Base-by-base conservation (phyloP, 2,888 invertebrate genomes). In the Dryomyza anilis region DNA sequence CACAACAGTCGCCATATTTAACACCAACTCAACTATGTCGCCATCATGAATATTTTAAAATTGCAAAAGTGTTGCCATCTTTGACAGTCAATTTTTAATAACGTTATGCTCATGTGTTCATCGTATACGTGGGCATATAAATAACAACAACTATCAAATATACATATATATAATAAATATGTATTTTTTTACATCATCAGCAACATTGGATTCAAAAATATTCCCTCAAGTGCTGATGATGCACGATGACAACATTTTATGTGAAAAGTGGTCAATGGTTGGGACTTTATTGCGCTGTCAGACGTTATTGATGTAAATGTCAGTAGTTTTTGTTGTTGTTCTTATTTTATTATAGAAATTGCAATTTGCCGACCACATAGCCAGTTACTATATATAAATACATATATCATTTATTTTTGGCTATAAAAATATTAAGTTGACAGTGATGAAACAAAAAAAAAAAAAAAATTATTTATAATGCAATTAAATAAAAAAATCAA, bases 241-340 rank as follows among this genome's bases (percentile, higher is more conserved):
- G 5, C 46, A 58, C 46, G 21, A 8, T 27, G 36, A 23, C 39
- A 39, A 23, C 23, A 8, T 27, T 53, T 16, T n/a, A n/a, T n/a
- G n/a, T 19, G 53, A 21, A 53, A 56, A 23, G 39, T 56, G 58
- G 46, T 19, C 46, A 58, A 29, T 45, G 30, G 36, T 19, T 14
- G 27, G 25, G 21, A 30, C 29, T 36, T 25, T 39, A 27, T 43
- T 43, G 57, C 14, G 12, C 25, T 52, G 29, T 27, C 29, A 29
- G n/a, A n/a, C 5, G 23, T 52, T 52, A 29, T 52, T 52, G 29
- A 29, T 52, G 25, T 27, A 21, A 30, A 19, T 30, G 12, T 19
- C n/a, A 48, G 10, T 33, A 2, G n/a, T 1, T 52, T 19, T 46
- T 46, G 46, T 21, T 19, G 46, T 46, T 3, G 3, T 46, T 21